Evolutionary conservation across 2,797 vertebrate genomes (phyloP).

Genomic region (Clarias fuscus): DNA sequence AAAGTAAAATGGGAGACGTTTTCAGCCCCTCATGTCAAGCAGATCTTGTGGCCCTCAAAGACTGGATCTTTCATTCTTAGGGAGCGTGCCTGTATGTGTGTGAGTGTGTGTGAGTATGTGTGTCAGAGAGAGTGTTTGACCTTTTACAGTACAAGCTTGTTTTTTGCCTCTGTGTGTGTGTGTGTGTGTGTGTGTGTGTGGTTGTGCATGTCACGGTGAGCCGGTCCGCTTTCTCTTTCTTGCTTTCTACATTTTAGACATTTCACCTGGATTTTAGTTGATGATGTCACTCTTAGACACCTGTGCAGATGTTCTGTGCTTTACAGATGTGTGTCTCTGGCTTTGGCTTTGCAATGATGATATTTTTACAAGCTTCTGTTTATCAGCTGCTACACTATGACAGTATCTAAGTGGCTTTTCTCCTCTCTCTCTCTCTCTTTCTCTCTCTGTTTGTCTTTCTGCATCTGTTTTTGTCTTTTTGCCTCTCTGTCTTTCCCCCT

Average conservation of each 20-base stretch:
- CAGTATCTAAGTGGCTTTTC: conserved; percentile 11
- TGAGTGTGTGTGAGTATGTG: conserved; percentile 47
- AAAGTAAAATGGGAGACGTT: conserved; percentile 22
- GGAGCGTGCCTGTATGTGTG: conserved; percentile 44
- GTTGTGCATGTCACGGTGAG: conserved; percentile 50
- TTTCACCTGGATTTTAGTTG: conserved; percentile 41
- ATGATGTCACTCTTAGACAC: conserved; percentile 39
- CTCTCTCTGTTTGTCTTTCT: not conserved
- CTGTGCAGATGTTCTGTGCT: conserved; percentile 27
- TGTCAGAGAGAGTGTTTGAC: conserved; percentile 38
- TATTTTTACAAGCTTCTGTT: not conserved
- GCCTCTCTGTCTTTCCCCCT: conserved; percentile 27
- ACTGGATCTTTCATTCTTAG: conserved; percentile 54
- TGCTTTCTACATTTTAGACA: conserved; percentile 21
- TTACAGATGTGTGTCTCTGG: conserved; percentile 28
- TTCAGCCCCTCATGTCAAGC: conserved; percentile 52
- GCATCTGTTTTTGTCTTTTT: too few relatives aligned
- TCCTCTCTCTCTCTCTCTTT: conserved; percentile 14
- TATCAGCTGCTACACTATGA: not conserved
- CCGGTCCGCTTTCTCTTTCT: conserved; percentile 45
- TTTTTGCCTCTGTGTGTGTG: not conserved
- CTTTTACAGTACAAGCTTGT: too few relatives aligned
- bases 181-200: conserved; percentile 6
- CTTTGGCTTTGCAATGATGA: conserved; percentile 27
- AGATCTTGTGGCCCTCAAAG: conserved; percentile 64